Evolutionary conservation across 2,113 vertebrate species (phyloP).

Genomic region (Myotis yumanensis): DNA sequence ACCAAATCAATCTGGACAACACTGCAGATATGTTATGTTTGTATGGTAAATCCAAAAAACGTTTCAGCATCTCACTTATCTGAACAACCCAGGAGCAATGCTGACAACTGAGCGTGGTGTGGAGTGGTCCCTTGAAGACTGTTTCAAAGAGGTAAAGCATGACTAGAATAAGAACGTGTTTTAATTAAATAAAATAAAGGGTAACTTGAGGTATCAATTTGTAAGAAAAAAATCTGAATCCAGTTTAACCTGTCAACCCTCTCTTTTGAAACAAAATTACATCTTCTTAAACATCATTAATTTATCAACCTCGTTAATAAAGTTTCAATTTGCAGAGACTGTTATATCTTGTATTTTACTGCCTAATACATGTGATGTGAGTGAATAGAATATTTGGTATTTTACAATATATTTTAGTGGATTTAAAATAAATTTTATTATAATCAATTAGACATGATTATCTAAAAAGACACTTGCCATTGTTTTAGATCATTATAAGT

Average conservation of each 20-base stretch:
- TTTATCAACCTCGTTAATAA: conserved; percentile 74
- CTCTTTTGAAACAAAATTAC: conserved; percentile 70
- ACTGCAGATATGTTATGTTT: neutral
- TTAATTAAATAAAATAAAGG: conserved; percentile 70
- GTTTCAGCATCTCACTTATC: neutral
- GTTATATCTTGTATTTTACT: conserved; percentile 56
- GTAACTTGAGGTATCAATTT: conserved; percentile 67
- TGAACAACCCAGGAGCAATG: neutral
- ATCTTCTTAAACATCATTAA: conserved; percentile 61
- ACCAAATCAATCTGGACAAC: neutral
- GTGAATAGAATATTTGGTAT: conserved; percentile 64
- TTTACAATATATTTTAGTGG: conserved; percentile 62
- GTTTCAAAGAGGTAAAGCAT: conserved; percentile 26
- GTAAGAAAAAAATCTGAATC: conserved; percentile 62
- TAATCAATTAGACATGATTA: conserved; percentile 65
- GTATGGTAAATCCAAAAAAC: neutral
- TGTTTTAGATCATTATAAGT: conserved; percentile 68
- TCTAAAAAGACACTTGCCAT: conserved; percentile 70
- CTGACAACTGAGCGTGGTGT: neutral
- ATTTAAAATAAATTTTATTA: conserved; percentile 73
- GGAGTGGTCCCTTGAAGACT: neutral
- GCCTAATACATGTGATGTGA: conserved; percentile 32
- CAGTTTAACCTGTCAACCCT: conserved; percentile 71
- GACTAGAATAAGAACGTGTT: neutral
- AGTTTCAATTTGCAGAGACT: conserved; percentile 69